These are phyloP conservation scores for Elachura formosa DNA, from an alignment of 2,113 vertebrate genomes.

Conservation along the genomic window DNA sequence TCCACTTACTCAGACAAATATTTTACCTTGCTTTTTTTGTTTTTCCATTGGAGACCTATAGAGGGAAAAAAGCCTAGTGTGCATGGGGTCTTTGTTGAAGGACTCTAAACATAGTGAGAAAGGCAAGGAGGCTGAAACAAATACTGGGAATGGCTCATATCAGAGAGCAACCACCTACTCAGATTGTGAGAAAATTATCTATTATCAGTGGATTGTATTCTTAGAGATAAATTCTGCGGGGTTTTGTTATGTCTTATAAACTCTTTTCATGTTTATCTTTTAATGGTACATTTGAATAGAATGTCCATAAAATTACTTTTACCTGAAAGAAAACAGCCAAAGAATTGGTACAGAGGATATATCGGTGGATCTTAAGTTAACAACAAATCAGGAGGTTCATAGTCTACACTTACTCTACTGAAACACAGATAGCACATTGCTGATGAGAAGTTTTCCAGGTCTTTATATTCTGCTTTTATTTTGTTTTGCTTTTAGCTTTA, in stretches of 20 bases:
- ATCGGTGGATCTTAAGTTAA: neutral
- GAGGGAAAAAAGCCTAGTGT: neutral
- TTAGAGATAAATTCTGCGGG: neutral
- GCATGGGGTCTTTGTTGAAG: neutral
- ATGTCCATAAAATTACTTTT: neutral
- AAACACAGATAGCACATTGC: neutral
- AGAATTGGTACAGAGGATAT: neutral
- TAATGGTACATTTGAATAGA: neutral
- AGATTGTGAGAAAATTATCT: neutral
- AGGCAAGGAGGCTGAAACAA: neutral
- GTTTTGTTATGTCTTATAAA: neutral
- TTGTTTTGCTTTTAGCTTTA: conserved; percentile 36
- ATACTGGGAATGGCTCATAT: neutral
- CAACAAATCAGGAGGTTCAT: neutral
- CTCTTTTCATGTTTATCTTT: neutral
- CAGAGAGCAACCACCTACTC: neutral
- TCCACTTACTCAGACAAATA: neutral
- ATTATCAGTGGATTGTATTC: neutral
- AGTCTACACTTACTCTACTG: neutral
- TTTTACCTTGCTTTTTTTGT: neutral
- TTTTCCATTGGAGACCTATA: neutral
- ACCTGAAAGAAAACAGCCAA: neutral
- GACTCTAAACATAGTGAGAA: neutral
- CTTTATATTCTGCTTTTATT: conserved; percentile 41
- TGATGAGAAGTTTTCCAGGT: conserved; percentile 22